Base-by-base conservation (phyloP, 1,140 invertebrate species). In the Brachystomella parvula region DNA sequence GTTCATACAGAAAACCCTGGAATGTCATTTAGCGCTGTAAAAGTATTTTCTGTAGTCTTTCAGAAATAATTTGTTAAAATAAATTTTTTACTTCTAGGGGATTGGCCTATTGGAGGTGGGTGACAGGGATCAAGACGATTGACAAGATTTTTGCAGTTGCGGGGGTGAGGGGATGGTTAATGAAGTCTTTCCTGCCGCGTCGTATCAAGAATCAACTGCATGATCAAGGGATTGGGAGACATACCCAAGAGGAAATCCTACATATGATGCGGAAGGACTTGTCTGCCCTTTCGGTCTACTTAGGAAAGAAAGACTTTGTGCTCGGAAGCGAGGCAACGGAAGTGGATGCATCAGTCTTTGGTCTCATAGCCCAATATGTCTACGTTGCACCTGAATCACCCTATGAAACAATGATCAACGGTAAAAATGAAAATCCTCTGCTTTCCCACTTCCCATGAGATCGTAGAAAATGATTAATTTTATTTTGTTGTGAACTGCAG, bases 261-360 rank as follows among this genome's bases (percentile, higher is more conserved):
- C 28, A 69, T 47, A 64, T 73, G 56, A 67, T 60, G 12, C 21
- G 49, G 12, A 61, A 64, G 21, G 68, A 73, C 35, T 29, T 73
- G 3, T 12, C 32, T 21, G 68, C 72, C 15, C 19, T 73, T 30
- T 69, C 67, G 19, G 64, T 47, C 12, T 63, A 64, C 39, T 47
- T 73, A 17, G 79, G 77, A 35, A 68, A 72, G 9, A 79, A 79
- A 65, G 69, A 69, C 28, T 80, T 76, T 65, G 63, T 80, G 6
- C 68, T 76, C 57, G 79, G 79, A 3, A 73, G 78, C 15, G 57
- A 74, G 30, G 75, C 77, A 0, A 65, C 62, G 30, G 77, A 79
- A 66, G 74, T 76, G n/a, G 79, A 80, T 67, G 79, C 78, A 72
- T 68, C 77, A 3, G 58, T 79, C 21, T 80, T 80, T 75, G 79